These are phyloP conservation scores for Oryctes rhinoceros DNA, from an alignment of 1,140 invertebrate species.

Conservation along the genomic window DNA sequence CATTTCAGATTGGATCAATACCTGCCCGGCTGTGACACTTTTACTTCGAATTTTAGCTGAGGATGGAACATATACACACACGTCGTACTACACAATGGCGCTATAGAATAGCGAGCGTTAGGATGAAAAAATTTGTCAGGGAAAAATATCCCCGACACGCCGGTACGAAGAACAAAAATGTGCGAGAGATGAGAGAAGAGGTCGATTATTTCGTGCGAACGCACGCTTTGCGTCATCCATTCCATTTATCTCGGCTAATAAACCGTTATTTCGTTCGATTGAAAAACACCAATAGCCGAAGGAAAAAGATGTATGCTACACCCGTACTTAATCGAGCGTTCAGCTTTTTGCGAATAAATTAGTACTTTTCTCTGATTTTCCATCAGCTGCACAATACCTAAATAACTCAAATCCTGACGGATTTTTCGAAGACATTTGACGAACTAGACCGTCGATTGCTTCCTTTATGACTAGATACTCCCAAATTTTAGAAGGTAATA, in stretches of 20 bases:
- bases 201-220: constrained; percentile 27
- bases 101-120: neutral
- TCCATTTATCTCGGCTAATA: constrained; percentile 34
- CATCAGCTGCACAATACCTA: neutral
- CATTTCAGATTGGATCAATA: constrained; percentile 31
- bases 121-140: no score
- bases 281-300: neutral
- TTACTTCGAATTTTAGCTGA: constrained; percentile 20
- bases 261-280: constrained; percentile 20
- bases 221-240: constrained; percentile 19
- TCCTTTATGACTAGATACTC: no score
- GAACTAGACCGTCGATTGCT: no score
- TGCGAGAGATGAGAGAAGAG: neutral
- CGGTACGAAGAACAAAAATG: neutral
- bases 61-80: neutral
- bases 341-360: neutral
- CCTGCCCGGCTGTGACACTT: constrained; percentile 22
- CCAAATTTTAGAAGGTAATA: no score
- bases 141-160: no score
- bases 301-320: neutral
- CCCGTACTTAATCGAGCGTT: neutral
- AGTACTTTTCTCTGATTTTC: neutral
- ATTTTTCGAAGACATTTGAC: no score
- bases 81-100: neutral
- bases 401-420: no score